Evolutionary conservation across 2,797 vertebrate genomes (phyloP).

Genomic region (Dicrostonyx torquatus): DNA sequence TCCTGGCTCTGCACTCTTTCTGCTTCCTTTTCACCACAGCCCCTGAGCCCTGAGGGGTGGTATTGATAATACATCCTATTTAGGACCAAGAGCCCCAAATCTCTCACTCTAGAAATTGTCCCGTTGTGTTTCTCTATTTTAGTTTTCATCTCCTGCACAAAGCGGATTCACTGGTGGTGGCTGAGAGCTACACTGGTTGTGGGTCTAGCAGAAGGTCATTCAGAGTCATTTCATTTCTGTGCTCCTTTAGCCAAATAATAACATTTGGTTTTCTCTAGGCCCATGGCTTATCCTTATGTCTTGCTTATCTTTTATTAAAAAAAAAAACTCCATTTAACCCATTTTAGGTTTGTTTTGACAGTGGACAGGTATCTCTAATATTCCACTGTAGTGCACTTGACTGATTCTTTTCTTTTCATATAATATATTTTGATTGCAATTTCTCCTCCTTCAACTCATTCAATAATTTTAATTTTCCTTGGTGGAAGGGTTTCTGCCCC

Average conservation of each 20-base stretch:
- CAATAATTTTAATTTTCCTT: constrained; percentile 1
- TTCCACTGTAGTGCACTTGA: neutral
- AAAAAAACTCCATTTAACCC: neutral
- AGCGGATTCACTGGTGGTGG: neutral
- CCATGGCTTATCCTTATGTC: neutral
- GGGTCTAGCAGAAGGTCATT: neutral
- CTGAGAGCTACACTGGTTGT: neutral
- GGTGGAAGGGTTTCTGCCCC: neutral
- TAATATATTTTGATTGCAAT: neutral
- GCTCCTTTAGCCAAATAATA: neutral
- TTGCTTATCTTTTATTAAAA: neutral
- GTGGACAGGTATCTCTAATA: neutral
- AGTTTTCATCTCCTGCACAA: neutral
- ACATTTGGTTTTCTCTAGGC: neutral
- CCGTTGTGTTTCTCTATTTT: neutral
- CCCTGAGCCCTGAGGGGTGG: neutral
- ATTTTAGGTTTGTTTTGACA: neutral
- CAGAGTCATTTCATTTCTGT: neutral
- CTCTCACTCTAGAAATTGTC: neutral
- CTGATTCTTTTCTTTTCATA: neutral
- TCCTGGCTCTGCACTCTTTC: too few species aligned
- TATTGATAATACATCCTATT: too few species aligned
- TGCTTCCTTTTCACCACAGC: neutral
- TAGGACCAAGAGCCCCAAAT: neutral
- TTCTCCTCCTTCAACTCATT: neutral